Evolutionary conservation across 2,113 vertebrate species (phyloP).

Genomic region (Panthera tigris): DNA sequence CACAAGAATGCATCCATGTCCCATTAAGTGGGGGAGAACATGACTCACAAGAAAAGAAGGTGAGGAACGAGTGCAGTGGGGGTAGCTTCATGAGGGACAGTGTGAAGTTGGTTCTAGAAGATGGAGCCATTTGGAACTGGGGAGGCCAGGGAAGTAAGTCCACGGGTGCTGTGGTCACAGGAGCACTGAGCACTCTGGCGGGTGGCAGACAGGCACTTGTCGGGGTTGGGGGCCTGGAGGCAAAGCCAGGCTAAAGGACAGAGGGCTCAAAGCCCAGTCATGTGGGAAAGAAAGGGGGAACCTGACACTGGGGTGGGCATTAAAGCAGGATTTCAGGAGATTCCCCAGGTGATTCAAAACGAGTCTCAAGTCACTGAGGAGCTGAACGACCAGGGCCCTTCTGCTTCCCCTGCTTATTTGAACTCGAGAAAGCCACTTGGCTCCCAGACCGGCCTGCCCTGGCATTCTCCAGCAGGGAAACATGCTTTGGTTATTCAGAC

Average conservation of each 20-base stretch:
- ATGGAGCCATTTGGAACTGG: background rate
- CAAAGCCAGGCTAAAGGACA: background rate
- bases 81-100: rapidly evolving
- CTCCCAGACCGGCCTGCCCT: background rate
- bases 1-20: background rate
- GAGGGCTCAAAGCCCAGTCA: background rate
- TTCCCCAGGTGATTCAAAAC: background rate
- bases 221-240: no score
- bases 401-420: background rate
- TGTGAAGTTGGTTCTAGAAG: background rate
- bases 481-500: constrained; percentile 64
- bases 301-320: background rate
- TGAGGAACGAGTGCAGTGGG: no score
- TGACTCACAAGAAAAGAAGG: background rate
- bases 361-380: background rate
- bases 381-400: background rate
- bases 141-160: background rate
- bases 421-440: constrained; percentile 19
- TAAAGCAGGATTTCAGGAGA: background rate
- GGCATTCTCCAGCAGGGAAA: background rate
- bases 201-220: background rate
- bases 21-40: background rate
- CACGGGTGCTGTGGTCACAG: background rate
- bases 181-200: no score
- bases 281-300: rapidly evolving